Conservation (phyloP, 1,140 invertebrate species). For the Heliconius eleuchia region DNA sequence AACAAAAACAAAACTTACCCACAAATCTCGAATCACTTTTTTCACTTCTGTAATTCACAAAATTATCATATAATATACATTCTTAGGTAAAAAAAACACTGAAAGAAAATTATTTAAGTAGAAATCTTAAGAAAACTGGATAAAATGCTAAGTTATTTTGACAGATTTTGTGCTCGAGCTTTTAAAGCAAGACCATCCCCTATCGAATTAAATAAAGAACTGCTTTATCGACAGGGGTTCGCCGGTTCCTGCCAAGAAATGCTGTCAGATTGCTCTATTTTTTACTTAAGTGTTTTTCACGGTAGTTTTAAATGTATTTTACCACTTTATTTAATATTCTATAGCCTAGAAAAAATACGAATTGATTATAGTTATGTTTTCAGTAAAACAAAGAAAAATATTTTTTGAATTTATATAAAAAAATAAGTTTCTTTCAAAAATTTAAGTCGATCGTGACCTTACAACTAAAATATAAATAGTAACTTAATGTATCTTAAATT, state of each 20-base stretch:
- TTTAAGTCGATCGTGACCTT: too few relatives aligned
- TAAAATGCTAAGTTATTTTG: constrained; percentile 5
- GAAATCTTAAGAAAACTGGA: not conserved
- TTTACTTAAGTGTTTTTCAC: not conserved
- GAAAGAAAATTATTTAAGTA: not conserved
- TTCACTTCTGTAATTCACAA: not conserved
- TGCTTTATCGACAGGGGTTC: constrained; percentile 7
- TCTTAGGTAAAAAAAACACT: not conserved
- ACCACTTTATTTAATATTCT: not conserved
- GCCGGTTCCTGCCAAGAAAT: constrained; percentile 2
- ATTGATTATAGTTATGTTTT: not conserved
- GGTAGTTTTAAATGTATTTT: not conserved
- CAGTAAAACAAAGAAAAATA: too few relatives aligned
- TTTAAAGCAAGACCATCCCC: constrained; percentile 10
- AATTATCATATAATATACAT: not conserved
- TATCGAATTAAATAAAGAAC: constrained; percentile 10
- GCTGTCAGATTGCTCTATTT: constrained; percentile 1
- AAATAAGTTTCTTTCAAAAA: too few relatives aligned
- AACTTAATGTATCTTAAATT: too few relatives aligned
- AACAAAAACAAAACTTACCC: constrained; percentile 4
- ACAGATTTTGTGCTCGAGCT: not conserved
- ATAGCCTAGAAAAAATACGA: not conserved
- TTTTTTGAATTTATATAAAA: too few relatives aligned
- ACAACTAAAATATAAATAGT: too few relatives aligned
- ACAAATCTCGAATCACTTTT: not conserved